Conservation (phyloP, 1,140 invertebrate genomes). For the Cyphomyrmex costatus region DNA sequence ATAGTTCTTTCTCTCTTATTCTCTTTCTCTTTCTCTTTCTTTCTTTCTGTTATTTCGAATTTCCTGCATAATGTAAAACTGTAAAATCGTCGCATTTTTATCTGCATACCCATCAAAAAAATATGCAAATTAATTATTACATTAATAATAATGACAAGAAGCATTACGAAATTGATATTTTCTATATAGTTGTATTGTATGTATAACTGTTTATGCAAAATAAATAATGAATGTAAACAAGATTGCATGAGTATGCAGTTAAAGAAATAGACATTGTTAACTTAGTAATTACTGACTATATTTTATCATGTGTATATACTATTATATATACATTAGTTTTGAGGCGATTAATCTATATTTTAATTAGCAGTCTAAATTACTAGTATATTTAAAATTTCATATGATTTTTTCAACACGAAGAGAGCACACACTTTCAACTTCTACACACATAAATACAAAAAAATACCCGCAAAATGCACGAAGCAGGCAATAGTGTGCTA, state of each 20-base stretch:
- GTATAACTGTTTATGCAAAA: neutral
- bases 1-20: slow-evolving; percentile 17
- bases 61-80: slow-evolving; percentile 64
- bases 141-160: slow-evolving; percentile 12
- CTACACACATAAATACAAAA: slow-evolving; percentile 23
- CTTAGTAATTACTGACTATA: slow-evolving; percentile 32
- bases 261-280: slow-evolving; percentile 5
- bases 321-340: slow-evolving; percentile 25
- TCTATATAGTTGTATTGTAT: neutral
- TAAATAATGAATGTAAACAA: neutral
- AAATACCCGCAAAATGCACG: slow-evolving; percentile 31
- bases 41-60: slow-evolving; percentile 59
- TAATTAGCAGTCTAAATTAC: neutral
- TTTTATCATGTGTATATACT: slow-evolving; percentile 33
- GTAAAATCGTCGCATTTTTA: slow-evolving; percentile 47
- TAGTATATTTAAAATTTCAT: neutral
- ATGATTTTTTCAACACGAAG: slow-evolving; percentile 9
- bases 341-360: slow-evolving; percentile 13
- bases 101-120: slow-evolving; percentile 56
- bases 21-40: slow-evolving; percentile 24
- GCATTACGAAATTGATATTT: neutral
- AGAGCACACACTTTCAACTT: slow-evolving; percentile 26
- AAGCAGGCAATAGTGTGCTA: slow-evolving; percentile 27
- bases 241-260: slow-evolving; percentile 43
- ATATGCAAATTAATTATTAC: slow-evolving; percentile 16